phyloP scores from a whole-genome alignment of 2,888 invertebrate species.

The Polymixis lichenea region DNA sequence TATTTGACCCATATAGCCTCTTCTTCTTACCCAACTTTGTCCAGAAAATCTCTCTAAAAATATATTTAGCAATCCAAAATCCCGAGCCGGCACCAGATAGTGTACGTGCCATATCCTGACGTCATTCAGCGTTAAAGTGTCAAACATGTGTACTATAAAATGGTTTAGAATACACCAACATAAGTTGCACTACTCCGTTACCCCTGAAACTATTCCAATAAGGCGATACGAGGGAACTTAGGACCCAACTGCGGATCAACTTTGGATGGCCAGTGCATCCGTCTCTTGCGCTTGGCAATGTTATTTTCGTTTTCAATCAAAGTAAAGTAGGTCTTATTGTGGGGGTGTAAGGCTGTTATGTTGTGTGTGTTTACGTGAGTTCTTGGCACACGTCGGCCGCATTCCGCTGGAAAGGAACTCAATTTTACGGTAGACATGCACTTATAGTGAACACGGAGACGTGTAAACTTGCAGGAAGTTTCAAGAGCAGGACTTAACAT shows the following conservation, averaged over 20 bases:
- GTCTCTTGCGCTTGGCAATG: slow-evolving; percentile 65
- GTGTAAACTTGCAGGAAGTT: slow-evolving; percentile 64
- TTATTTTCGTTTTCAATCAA: slow-evolving; percentile 55
- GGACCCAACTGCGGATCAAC: slow-evolving; percentile 63
- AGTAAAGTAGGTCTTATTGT: slow-evolving; percentile 68
- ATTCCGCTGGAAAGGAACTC: slow-evolving; percentile 78
- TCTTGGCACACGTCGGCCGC: slow-evolving; percentile 71
- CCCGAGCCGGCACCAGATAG: slow-evolving; percentile 66
- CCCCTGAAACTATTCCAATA: slow-evolving; percentile 51
- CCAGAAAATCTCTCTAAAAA: slow-evolving; percentile 26
- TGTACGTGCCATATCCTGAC: slow-evolving; percentile 76
- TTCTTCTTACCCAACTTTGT: background rate
- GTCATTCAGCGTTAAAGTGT: slow-evolving; percentile 73
- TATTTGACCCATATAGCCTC: slow-evolving; percentile 14
- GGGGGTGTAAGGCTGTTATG: slow-evolving; percentile 49
- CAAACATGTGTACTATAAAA: slow-evolving; percentile 74
- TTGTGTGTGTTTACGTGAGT: slow-evolving; percentile 53
- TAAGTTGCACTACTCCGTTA: slow-evolving; percentile 62
- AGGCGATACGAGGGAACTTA: slow-evolving; percentile 53
- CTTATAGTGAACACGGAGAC: slow-evolving; percentile 68
- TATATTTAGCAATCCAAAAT: slow-evolving; percentile 59
- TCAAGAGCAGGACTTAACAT: slow-evolving; percentile 47
- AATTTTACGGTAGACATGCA: slow-evolving; percentile 81
- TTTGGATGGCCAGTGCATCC: slow-evolving; percentile 65
- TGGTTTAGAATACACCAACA: slow-evolving; percentile 70